phyloP scores from a whole-genome alignment of 2,797 vertebrate genomes.

The Syncerus caffer region DNA sequence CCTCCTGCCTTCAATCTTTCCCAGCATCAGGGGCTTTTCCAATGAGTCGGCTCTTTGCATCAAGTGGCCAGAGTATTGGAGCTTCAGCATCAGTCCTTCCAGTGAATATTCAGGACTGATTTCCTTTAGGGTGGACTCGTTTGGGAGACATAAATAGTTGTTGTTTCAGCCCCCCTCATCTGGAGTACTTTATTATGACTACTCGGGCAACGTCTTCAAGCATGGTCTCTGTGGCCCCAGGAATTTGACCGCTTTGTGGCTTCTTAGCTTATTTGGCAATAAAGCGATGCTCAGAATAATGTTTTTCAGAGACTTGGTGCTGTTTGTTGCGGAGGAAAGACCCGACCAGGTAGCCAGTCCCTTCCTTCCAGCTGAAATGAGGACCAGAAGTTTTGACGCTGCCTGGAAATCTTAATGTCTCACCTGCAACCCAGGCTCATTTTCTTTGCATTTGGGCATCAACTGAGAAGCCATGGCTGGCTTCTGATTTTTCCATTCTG shows the following conservation, averaged over 20 bases:
- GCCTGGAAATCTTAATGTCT: not conserved
- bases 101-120: not conserved
- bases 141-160: not conserved
- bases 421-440: not conserved
- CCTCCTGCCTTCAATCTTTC: not conserved
- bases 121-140: not conserved
- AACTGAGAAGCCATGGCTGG: no score
- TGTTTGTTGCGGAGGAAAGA: not conserved
- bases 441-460: not conserved
- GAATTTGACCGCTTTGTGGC: fast-evolving
- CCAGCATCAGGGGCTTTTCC: not conserved
- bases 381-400: not conserved
- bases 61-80: not conserved
- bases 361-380: no score
- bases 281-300: not conserved
- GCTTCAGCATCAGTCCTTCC: not conserved
- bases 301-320: not conserved
- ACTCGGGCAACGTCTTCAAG: fast-evolving
- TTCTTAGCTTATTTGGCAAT: not conserved
- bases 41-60: fast-evolving
- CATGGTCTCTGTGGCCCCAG: fast-evolving
- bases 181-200: fast-evolving
- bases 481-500: not conserved
- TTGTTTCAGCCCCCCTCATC: fast-evolving
- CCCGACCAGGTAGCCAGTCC: fast-evolving